phyloP scores from a whole-genome alignment of 2,888 invertebrate species.

The Anthophora plumipes region DNA sequence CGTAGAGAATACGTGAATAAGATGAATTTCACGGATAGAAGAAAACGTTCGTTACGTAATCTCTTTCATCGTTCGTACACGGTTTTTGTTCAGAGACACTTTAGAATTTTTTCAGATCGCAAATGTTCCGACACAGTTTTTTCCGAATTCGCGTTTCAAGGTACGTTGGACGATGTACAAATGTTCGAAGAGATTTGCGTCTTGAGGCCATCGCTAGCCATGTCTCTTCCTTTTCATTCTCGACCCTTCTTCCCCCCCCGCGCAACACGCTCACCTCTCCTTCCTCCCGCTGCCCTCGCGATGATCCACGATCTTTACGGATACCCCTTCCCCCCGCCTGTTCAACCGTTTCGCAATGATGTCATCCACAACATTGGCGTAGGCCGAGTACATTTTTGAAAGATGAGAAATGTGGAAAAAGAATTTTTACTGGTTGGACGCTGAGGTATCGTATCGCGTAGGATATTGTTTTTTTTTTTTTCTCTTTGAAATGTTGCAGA shows the following conservation, averaged over 20 bases:
- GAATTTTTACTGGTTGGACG: not conserved
- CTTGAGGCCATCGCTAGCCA: conserved; percentile 45
- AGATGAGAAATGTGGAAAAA: conserved; percentile 5
- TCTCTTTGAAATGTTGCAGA: not conserved
- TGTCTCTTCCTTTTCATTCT: conserved; percentile 55
- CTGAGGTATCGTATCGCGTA: too few species aligned
- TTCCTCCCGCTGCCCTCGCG: conserved; percentile 45
- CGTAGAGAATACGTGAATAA: not conserved
- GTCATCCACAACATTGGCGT: conserved; percentile 75
- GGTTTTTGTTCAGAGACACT: not conserved
- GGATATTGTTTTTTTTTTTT: not conserved
- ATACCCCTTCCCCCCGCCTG: conserved; percentile 48
- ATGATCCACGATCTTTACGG: conserved; percentile 69
- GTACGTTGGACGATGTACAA: too few species aligned
- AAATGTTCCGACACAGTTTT: too few species aligned
- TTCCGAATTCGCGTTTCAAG: too few species aligned
- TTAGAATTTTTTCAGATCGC: not conserved
- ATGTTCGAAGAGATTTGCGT: not conserved
- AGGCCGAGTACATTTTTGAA: conserved; percentile 45
- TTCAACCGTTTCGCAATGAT: conserved; percentile 73
- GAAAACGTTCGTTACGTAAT: not conserved
- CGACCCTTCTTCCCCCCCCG: conserved; percentile 21
- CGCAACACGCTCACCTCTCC: conserved; percentile 9
- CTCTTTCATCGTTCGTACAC: too few species aligned
- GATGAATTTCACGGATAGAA: not conserved